Base-by-base conservation (phyloP, 2,113 vertebrate species). In the Puma concolor region DNA sequence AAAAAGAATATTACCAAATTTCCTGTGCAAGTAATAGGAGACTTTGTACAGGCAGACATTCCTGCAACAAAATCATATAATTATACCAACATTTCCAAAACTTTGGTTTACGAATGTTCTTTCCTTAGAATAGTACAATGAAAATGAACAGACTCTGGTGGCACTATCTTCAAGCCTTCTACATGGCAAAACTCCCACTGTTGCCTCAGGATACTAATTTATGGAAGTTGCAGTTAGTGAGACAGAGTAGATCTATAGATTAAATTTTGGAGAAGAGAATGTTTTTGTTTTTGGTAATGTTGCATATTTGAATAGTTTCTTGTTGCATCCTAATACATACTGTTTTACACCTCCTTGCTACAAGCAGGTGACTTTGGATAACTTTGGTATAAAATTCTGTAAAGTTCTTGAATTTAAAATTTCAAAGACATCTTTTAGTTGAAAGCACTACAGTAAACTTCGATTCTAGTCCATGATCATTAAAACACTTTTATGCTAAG, bases 361-460 rank as follows among this genome's bases (percentile, higher is more conserved):
- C 0, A 44, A 44, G 12, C 10, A 44, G 4, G 19, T 94, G 6
- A 71, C 3, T 52, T 82, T 12, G 23, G 17, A 60, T 3, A 63
- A 1, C 15, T 57, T 1, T 44, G 5, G 0, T 44, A 6, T 5
- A 84, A 86, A 72, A 36, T 92, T 74, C 31, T 67, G 5, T 17
- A 69, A 52, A n/a, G n/a, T 86, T 69, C 0, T 57, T 84, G 4
- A 80, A 54, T 44, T 94, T 69, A 19, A 74, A 36, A 76, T 41
- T 83, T 36, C 19, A 57, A 21, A 64, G 7, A 36, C 12, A 64
- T 33, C 8, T 17, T 81, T 96, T 66, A 52, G 5, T 76, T 76
- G 2, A 84, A 17, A 77, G 2, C 0, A 80, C 3, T 9, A 16
- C 7, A 44, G 0, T 76, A 52, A 2, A 8, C 1, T 29, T 21